Evolutionary conservation across 2,888 invertebrate species (phyloP).

Genomic region (Athalia circularis): DNA sequence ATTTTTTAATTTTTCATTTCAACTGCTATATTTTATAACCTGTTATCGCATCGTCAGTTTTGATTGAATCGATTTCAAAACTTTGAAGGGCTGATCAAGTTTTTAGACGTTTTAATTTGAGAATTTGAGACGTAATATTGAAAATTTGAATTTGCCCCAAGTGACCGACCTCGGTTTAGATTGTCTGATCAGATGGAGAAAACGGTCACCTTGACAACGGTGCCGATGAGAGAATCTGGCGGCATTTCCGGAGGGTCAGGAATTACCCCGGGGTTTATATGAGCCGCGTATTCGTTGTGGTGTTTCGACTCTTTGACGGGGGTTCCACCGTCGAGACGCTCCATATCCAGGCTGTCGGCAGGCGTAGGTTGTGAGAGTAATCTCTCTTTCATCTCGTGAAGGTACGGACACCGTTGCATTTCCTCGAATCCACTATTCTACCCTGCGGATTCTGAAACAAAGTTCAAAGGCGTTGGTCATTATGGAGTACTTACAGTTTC

Average conservation of each 20-base stretch:
- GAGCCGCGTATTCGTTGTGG: slow-evolving; percentile 73
- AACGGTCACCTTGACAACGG: slow-evolving; percentile 90
- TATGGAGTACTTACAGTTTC: too few relatives aligned
- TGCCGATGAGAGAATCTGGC: slow-evolving; percentile 86
- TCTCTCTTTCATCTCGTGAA: slow-evolving; percentile 96
- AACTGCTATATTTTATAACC: neutral
- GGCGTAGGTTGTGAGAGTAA: slow-evolving; percentile 83
- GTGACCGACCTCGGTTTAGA: neutral
- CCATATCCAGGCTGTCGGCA: slow-evolving; percentile 81
- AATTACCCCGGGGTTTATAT: slow-evolving; percentile 74
- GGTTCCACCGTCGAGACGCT: slow-evolving; percentile 76
- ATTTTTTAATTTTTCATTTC: neutral
- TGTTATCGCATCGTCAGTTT: neutral
- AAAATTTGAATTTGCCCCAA: neutral
- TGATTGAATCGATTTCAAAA: neutral
- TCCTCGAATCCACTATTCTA: slow-evolving; percentile 71
- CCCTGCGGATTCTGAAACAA: slow-evolving; percentile 24
- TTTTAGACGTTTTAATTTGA: neutral
- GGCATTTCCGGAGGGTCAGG: slow-evolving; percentile 73
- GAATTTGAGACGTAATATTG: neutral
- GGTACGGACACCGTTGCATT: slow-evolving; percentile 93
- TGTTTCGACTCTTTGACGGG: slow-evolving; percentile 73
- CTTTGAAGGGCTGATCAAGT: neutral
- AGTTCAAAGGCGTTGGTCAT: too few relatives aligned
- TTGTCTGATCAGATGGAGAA: slow-evolving; percentile 2